Conservation (phyloP, 1,140 invertebrate genomes). For the Musca domestica region DNA sequence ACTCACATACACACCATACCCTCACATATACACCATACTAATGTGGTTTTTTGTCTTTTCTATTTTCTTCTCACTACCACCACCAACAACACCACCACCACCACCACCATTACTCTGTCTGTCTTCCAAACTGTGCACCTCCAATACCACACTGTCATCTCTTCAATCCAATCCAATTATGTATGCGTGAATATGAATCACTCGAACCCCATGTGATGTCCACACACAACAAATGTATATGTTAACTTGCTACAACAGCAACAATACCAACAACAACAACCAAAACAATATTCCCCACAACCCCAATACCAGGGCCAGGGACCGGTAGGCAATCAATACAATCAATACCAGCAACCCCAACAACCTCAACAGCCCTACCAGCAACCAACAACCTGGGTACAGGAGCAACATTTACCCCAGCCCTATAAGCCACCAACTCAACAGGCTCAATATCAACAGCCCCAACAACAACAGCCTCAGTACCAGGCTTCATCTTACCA, state of each 20-base stretch:
- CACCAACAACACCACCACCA: conserved; percentile 25
- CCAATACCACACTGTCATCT: conserved; percentile 23
- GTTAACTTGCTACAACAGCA: conserved; percentile 20
- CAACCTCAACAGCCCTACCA: conserved; percentile 50
- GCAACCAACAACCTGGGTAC: conserved; percentile 41
- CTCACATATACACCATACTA: background rate
- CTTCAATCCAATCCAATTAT: conserved; percentile 37
- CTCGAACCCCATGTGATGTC: too few species aligned
- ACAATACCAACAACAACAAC: conserved; percentile 20
- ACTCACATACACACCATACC: too few species aligned
- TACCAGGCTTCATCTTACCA: conserved; percentile 30
- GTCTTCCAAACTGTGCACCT: conserved; percentile 35
- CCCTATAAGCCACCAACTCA: conserved; percentile 30
- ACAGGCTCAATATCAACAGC: conserved; percentile 24
- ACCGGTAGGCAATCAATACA: conserved; percentile 16
- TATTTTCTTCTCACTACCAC: conserved; percentile 25
- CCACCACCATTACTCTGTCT: conserved; percentile 22
- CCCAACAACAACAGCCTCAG: conserved; percentile 39
- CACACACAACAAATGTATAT: too few species aligned
- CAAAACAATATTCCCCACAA: conserved; percentile 25
- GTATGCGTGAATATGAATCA: conserved; percentile 26
- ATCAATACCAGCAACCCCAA: conserved; percentile 49
- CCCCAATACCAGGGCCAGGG: conserved; percentile 42
- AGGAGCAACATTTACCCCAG: conserved; percentile 31
- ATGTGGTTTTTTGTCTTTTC: conserved; percentile 29